Percentiles rank a stretch among this genome's conserved stretches.
Conservation (phyloP, 2,113 vertebrate species). For the Melanotaenia duboulayi region DNA sequence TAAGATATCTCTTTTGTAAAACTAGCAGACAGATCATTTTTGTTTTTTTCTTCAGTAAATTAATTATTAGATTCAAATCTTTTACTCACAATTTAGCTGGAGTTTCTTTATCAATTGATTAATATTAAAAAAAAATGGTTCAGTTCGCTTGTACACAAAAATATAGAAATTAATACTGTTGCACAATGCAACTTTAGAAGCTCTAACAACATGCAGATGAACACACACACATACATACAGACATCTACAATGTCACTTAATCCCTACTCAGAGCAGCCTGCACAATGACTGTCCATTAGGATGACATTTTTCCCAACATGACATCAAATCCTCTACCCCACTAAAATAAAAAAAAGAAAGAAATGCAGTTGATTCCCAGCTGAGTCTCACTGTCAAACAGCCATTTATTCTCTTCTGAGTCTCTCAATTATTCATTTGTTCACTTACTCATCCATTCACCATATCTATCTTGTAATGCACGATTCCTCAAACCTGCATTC, state of each 20-base stretch:
- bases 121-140: not conserved
- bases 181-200: too few relatives aligned
- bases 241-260: constrained; percentile 51
- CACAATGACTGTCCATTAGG: constrained; percentile 67
- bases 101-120: not conserved
- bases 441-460: constrained; percentile 1
- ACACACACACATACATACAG: constrained; percentile 3
- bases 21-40: too few relatives aligned
- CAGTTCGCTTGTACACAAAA: too few relatives aligned
- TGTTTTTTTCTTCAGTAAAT: not conserved
- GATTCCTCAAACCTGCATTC: constrained; percentile 7
- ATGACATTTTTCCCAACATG: constrained; percentile 30
- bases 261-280: constrained; percentile 54
- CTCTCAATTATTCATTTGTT: constrained; percentile 12
- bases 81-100: not conserved
- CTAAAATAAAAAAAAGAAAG: constrained; percentile 32
- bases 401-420: constrained; percentile 15
- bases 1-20: too few relatives aligned
- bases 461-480: not conserved
- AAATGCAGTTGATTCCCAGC: constrained; percentile 37
- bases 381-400: constrained; percentile 27
- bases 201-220: not conserved
- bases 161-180: too few relatives aligned
- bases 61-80: not conserved
- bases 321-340: constrained; percentile 57